Conservation (phyloP, 1,140 invertebrate genomes). For the Bicyclus anynana region DNA sequence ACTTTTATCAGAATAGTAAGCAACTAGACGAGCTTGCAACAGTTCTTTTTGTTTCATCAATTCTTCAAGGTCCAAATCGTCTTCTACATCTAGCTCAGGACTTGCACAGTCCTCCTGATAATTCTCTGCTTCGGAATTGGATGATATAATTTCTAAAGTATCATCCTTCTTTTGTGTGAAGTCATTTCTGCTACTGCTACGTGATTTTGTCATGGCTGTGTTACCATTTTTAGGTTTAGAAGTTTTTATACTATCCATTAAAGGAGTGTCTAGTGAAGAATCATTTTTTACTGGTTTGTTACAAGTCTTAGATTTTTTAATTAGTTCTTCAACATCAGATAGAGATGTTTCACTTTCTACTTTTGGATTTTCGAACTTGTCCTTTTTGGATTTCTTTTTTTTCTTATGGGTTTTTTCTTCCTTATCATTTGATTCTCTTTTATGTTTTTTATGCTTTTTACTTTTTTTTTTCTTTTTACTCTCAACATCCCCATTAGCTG, state of each 20-base stretch:
- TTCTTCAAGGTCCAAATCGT: constrained; percentile 92
- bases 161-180: constrained; percentile 35
- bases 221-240: constrained; percentile 52
- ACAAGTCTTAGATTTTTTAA: constrained; percentile 47
- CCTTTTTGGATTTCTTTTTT: constrained; percentile 56
- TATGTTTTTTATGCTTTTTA: constrained; percentile 77
- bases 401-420: constrained; percentile 47
- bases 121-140: constrained; percentile 83
- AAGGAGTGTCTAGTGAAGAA: constrained; percentile 29
- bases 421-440: constrained; percentile 45
- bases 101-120: constrained; percentile 85
- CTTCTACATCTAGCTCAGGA: constrained; percentile 87
- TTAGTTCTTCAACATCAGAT: constrained; percentile 60
- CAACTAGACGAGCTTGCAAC: constrained; percentile 80
- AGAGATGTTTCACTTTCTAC: constrained; percentile 64
- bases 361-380: constrained; percentile 45
- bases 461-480: constrained; percentile 60
- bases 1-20: constrained; percentile 76
- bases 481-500: constrained; percentile 31
- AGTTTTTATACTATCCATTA: constrained; percentile 29
- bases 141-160: constrained; percentile 81
- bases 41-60: constrained; percentile 92
- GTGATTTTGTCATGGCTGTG: constrained; percentile 41
- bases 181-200: constrained; percentile 52
- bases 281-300: constrained; percentile 25